A percentile compares a stretch with the other conserved stretches of the same genome.
phyloP scores from a whole-genome alignment of 2,888 invertebrate species.

The Orchesella flavescens region DNA sequence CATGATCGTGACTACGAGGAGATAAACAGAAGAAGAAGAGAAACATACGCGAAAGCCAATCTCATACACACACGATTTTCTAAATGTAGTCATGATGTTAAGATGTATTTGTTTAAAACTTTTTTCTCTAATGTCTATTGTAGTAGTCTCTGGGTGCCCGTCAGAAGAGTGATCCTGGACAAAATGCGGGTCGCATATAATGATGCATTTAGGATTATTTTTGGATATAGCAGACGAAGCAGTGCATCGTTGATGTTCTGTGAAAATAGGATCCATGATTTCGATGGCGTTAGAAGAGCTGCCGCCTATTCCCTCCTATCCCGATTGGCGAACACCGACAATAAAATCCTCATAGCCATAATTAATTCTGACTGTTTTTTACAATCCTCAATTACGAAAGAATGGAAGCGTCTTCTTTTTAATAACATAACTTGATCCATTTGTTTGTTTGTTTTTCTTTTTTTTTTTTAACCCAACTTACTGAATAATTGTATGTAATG shows the following conservation, averaged over 20 bases:
- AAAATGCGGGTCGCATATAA: conserved; percentile 2
- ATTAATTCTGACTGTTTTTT: background rate
- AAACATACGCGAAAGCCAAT: background rate
- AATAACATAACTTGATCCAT: too few relatives aligned
- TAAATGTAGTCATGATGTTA: background rate
- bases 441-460: too few relatives aligned
- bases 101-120: background rate
- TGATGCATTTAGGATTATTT: background rate
- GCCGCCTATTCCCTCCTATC: conserved; percentile 16
- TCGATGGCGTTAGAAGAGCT: background rate
- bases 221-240: background rate
- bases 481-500: too few relatives aligned
- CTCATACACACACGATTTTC: background rate
- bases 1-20: background rate
- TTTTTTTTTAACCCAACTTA: too few relatives aligned
- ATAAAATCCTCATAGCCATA: background rate
- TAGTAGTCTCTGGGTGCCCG: background rate
- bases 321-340: background rate
- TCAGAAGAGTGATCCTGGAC: background rate
- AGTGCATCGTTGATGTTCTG: conserved; percentile 12
- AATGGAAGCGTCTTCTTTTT: conserved; percentile 1
- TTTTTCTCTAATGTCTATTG: background rate
- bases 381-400: background rate
- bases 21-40: background rate
- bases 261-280: conserved; percentile 3